phyloP scores from a whole-genome alignment of 2,113 vertebrate genomes.

The Hemiprocne comata region DNA sequence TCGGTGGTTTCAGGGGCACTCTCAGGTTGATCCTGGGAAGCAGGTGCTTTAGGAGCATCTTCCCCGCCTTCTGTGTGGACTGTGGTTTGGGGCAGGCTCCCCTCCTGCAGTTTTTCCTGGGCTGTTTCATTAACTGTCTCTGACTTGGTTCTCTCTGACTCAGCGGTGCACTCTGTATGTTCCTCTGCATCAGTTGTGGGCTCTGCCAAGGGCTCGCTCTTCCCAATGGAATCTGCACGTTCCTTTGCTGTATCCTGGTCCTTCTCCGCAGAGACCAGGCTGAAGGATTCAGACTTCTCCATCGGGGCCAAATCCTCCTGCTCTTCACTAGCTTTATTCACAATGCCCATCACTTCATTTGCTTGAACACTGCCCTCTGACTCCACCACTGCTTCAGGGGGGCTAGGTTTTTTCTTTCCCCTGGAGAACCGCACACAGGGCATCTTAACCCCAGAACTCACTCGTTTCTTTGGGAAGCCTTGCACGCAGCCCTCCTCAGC shows the following conservation, averaged over 20 bases:
- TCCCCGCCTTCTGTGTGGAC: background rate
- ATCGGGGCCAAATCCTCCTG: background rate
- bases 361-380: conserved; percentile 34
- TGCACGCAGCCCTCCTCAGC: conserved; percentile 1
- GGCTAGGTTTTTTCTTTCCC: conserved; percentile 51
- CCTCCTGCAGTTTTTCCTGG: conserved; percentile 42
- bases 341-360: background rate
- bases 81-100: background rate
- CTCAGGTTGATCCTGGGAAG: background rate
- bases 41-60: rapidly evolving
- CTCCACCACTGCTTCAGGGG: conserved; percentile 63
- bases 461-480: conserved; percentile 52
- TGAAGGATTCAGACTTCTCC: background rate
- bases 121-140: conserved; percentile 14
- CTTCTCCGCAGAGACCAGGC: background rate
- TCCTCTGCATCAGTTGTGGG: background rate
- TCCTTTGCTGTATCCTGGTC: background rate
- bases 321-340: conserved; percentile 40
- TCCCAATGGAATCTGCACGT: background rate
- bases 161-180: background rate
- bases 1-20: background rate
- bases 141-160: background rate
- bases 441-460: conserved; percentile 67
- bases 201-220: conserved; percentile 54
- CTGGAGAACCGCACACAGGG: conserved; percentile 76